Evolutionary conservation across 2,888 invertebrate genomes (phyloP).

Genomic region (Conomelus anceps): DNA sequence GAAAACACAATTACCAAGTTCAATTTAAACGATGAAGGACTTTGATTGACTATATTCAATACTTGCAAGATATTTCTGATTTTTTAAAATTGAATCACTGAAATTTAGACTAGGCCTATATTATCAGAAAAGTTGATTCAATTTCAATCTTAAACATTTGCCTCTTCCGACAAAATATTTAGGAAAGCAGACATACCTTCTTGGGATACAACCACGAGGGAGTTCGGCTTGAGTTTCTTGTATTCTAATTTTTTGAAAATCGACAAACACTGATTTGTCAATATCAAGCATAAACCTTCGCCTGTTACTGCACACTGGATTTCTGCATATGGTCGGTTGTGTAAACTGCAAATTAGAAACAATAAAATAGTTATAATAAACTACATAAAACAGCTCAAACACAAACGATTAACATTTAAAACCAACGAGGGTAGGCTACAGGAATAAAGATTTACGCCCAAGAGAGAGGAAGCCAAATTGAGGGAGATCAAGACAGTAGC

Average conservation of each 20-base stretch:
- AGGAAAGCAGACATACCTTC: conserved; percentile 52
- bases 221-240: conserved; percentile 97
- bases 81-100: no score
- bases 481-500: no score
- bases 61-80: no score
- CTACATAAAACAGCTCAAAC: conserved; percentile 86
- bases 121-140: no score
- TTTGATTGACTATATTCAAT: no score
- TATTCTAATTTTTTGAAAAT: conserved; percentile 96
- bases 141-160: no score
- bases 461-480: no score
- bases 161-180: not conserved
- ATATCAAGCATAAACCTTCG: conserved; percentile 84
- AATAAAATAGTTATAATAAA: not conserved
- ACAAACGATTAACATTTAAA: not conserved
- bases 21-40: no score
- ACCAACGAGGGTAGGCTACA: no score
- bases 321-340: conserved; percentile 91
- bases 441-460: no score
- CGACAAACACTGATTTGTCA: conserved; percentile 90
- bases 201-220: conserved; percentile 92
- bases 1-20: no score
- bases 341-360: conserved; percentile 58
- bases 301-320: conserved; percentile 91
- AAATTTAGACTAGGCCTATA: no score